Conservation (phyloP, 2,797 vertebrate species). For the Phoebastria nigripes region DNA sequence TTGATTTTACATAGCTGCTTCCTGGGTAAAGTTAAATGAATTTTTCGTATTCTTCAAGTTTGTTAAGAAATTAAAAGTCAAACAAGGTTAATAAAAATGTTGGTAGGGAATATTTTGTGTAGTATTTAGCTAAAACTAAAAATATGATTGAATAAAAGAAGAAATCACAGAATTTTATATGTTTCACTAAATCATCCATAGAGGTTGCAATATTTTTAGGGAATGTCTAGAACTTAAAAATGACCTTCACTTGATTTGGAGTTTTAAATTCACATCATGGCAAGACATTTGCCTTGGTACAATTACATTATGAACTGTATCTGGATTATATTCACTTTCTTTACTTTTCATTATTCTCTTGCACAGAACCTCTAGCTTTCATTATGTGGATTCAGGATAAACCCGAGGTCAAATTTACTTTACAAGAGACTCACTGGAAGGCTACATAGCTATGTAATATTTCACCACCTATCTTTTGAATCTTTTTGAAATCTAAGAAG, state of each 20-base stretch:
- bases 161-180: not conserved
- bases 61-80: not conserved
- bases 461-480: not conserved
- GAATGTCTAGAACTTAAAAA: not conserved
- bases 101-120: not conserved
- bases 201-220: not conserved
- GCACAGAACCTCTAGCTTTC: not conserved
- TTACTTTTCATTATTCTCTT: slow-evolving; percentile 28
- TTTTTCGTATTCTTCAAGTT: not conserved
- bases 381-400: slow-evolving; percentile 17
- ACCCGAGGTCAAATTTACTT: slow-evolving; percentile 12
- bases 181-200: not conserved
- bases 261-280: not conserved
- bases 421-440: not conserved
- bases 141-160: not conserved
- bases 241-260: not conserved
- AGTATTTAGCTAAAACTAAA: not conserved
- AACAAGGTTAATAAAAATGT: not conserved
- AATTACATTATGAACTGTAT: not conserved
- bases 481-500: not conserved
- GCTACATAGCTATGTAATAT: not conserved
- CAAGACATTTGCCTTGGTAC: not conserved
- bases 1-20: not conserved
- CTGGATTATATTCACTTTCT: slow-evolving; percentile 6
- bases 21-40: not conserved